Base-by-base conservation (phyloP, 2,113 vertebrate species). In the Camelus bactrianus region DNA sequence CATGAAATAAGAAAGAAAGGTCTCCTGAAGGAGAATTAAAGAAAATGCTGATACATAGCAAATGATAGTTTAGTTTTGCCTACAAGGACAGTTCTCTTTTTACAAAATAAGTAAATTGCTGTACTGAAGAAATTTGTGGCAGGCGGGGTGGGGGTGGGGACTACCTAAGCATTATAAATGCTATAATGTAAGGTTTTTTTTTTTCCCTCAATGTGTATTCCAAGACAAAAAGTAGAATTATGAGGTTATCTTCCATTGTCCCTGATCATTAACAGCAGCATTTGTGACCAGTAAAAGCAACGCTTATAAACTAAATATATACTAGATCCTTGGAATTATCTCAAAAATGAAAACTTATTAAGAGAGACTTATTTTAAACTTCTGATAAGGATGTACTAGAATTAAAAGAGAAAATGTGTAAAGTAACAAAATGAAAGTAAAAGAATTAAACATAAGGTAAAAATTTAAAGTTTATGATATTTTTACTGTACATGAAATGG, bases 11-110 rank as follows among this genome's bases (percentile, higher is more conserved):
- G 95, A 96, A 95, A 69, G 79, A 58, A 96, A 92, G 77, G 60
- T 96, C 76, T 96, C 19, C 48, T 96, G 77, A 93, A 95, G 97
- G 90, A 94, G 88, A 97, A 76, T 94, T 91, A 73, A 93, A 91
- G 52, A 88, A 95, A 97, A 84, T 92, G 84, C 90, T 96, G 79
- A 96, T 73, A 81, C 19, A 67, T 38, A 76, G 64, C 48, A 92
- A 96, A 91, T 58, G 65, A 76, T 81, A 92, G 65, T 81, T 96
- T 76, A 70, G 35, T 72, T 97, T 91, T 95, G 20, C 46, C 75
- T 97, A 38, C 70, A 92, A 95, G 76, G 84, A 58, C 42, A 72
- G 52, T 92, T 32, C 16, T 62, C n/a, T 76, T 94, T 48, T 30
- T 94, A 89, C 8, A 89, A 82, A 85, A 64, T 83, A 90, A 90